Evolutionary conservation across 2,113 vertebrate genomes (phyloP), one percentile per base, ranked within the genome.

Genomic region (Tapirus terrestris): DNA sequence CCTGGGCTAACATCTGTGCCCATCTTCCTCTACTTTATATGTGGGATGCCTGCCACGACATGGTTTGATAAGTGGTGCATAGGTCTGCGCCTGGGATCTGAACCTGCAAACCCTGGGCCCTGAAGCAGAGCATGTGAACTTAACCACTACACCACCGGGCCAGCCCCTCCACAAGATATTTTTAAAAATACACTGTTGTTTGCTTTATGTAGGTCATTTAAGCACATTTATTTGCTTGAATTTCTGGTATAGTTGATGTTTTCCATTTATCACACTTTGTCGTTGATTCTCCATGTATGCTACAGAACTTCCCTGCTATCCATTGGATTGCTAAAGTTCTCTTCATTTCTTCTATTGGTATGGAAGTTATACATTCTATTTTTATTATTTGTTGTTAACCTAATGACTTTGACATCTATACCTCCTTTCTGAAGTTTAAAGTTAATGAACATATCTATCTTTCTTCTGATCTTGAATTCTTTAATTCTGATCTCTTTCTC

Each of bases 231-330:
- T 51, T 36, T 90, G 29, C 53, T 20, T 67, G 58, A 76, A 23
- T 39, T 63, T 81, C 48, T 48, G 60, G 21, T 29, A 6, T 18
- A 23, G 43, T 36, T 61, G n/a, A 8, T 53, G 6, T 17, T 91
- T 88, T 73, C 60, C 45, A 17, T 25, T 60, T 73, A 48, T 36
- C 23, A 1, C 0, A 4, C 43, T 77, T 27, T 33, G 27, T 43
- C 16, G 33, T 56, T 6, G 33, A 33, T 65, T 63, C n/a, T 36
- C 36, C 13, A 53, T 4, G 18, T 31, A 18, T 7, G 29, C 73
- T 27, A 1, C 1, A 0, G 2, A 8, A 12, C 13, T 10, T 43
- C 8, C 8, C 27, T 82, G 53, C 13, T 25, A 3, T 11, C 61
- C 25, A 1, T 5, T 51, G 11, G 14, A 27, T n/a, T 31, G 10